Evolutionary conservation across 1,140 invertebrate species (phyloP), one percentile per base, ranked within the genome.

Genomic region (Cecropterus lyciades): DNA sequence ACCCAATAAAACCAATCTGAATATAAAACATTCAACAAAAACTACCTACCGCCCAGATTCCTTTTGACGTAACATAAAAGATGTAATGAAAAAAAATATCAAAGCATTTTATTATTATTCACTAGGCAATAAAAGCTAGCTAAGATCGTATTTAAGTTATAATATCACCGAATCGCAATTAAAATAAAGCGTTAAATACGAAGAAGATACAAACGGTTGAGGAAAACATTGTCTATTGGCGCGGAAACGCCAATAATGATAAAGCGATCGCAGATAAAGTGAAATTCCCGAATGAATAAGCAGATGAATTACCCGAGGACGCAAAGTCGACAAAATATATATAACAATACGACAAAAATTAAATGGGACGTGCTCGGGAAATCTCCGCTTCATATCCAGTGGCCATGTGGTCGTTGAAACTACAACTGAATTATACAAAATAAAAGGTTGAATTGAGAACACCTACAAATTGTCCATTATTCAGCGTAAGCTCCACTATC

Each of bases 191-290:
- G 16, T 3, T 33, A 48, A 59, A 59, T 59, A 10, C 27, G 14
- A 59, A 59, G 43, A 46, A 48, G 43, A 46, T 30, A 59, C 43
- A 37, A 33, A 46, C 13, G 43, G 43, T 27, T 33, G 42, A 46
- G 42, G 56, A 43, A 43, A 57, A 14, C 20, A 20, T 17, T 11
- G 17, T 37, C 27, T 14, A 57, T 45, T 24, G 55, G 1, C 20
- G 55, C 20, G 55, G 55, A 45, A 45, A 14, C 40, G 13, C 16
- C 17, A 45, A 27, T 27, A 45, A 37, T 6, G 17, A 46, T 37
- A 14, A 8, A 43, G 13, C 40, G 40, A 45, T 27, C 13, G 55
- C 20, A 46, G 55, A 43, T 45, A 45, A 30, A 24, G 55, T 37
- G 55, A 43, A 57, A 27, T 45, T 27, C 55, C 20, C 46, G 46